Percentiles rank a stretch among this genome's conserved stretches.
These are phyloP conservation scores for Lymantria monacha DNA, from an alignment of 2,888 invertebrate genomes.

Conservation along the genomic window DNA sequence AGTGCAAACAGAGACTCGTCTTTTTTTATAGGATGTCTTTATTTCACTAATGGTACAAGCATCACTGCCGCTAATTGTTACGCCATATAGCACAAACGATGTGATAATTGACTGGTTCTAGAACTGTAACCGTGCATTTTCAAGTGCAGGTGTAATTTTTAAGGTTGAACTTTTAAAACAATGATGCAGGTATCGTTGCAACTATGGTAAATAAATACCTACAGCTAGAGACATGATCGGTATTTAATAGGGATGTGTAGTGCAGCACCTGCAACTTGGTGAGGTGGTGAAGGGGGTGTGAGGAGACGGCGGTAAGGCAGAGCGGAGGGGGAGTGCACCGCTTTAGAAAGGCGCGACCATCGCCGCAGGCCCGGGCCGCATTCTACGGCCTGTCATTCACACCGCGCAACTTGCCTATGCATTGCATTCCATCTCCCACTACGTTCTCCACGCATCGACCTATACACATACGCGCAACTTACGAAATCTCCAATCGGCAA, in stretches of 20 bases:
- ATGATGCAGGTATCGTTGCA: conserved; percentile 72
- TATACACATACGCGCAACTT: conserved; percentile 47
- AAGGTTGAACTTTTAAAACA: conserved; percentile 72
- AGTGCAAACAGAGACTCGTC: conserved; percentile 7
- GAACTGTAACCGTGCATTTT: conserved; percentile 41
- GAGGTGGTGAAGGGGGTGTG: conserved; percentile 58
- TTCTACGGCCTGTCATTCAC: conserved; percentile 83
- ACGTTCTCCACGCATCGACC: conserved; percentile 61
- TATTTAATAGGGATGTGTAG: conserved; percentile 80
- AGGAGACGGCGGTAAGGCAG: conserved; percentile 48
- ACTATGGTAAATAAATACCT: conserved; percentile 78
- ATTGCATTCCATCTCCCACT: conserved; percentile 79
- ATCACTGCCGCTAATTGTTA: conserved; percentile 38
- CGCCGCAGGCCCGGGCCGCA: conserved; percentile 80
- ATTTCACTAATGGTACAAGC: conserved; percentile 18
- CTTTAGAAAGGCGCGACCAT: conserved; percentile 83
- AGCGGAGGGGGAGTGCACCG: conserved; percentile 68
- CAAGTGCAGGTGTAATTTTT: conserved; percentile 62
- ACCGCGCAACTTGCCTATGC: conserved; percentile 81
- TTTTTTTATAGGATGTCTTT: conserved; percentile 16
- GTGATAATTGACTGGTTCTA: conserved; percentile 53
- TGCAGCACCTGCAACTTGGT: conserved; percentile 76
- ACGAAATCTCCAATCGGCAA: conserved; percentile 59
- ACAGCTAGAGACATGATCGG: conserved; percentile 77
- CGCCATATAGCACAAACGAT: conserved; percentile 40